A percentile compares a stretch with the other conserved stretches of the same genome.
Evolutionary conservation across 2,797 vertebrate genomes (phyloP).

Genomic region (Pterois miles): DNA sequence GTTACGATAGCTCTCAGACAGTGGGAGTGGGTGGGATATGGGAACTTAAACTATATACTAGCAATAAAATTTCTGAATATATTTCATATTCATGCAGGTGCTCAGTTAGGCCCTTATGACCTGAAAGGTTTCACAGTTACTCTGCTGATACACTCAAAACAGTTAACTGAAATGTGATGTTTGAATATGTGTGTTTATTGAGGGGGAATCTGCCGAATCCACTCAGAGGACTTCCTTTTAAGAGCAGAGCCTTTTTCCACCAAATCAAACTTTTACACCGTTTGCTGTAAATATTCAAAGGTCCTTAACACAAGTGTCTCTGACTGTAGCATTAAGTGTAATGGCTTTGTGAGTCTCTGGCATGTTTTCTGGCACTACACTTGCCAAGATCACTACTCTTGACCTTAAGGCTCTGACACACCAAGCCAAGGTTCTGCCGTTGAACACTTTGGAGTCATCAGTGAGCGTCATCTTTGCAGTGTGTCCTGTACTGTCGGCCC

Average conservation of each 20-base stretch:
- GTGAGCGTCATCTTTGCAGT: too few relatives aligned
- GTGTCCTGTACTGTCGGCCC: too few relatives aligned
- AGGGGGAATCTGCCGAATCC: neutral
- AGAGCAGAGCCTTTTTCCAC: neutral
- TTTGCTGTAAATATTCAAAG: neutral
- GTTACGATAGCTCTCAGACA: neutral
- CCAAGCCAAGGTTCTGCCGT: too few relatives aligned
- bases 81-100: constrained; percentile 1
- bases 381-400: neutral
- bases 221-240: neutral
- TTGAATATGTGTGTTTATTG: neutral
- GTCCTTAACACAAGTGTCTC: neutral
- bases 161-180: neutral
- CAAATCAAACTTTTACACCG: neutral
- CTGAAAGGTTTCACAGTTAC: neutral
- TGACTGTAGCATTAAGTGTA: neutral
- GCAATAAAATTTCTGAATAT: too few relatives aligned
- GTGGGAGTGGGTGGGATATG: neutral
- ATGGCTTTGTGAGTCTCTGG: neutral
- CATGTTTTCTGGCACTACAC: neutral
- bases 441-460: too few relatives aligned
- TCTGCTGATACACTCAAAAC: neutral
- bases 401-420: neutral
- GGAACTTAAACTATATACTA: neutral
- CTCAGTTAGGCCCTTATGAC: neutral